Evolutionary conservation across 2,797 vertebrate genomes (phyloP), one percentile per base, ranked within the genome.

Genomic region (Sebastes goodei): DNA sequence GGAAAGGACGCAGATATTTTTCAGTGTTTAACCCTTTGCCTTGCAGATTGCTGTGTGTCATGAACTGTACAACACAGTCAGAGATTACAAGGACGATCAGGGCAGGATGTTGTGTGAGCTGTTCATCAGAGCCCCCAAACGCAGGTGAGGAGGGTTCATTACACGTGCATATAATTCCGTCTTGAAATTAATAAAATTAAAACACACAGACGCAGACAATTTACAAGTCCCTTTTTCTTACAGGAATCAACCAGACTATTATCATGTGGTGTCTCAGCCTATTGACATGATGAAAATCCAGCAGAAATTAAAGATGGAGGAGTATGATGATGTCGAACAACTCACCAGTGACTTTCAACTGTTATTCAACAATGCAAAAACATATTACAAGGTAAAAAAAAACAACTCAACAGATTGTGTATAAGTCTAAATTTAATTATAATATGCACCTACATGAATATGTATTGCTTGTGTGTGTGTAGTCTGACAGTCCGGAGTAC

Each of bases 211-310:
- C 11, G n/a, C 6, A 38, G n/a, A 74, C 21, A n/a, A 80, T 30
- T 15, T 38, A 30, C 10, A 61, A 14, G 17, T 74, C 5, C 10
- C 1, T 2, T 20, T 74, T 81, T 68, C 17, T 76, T 49, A 10
- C 80, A 99, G 99, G 95, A 99, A 99, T 92, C 98, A 99, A 63
- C 98, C 98, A 15, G 99, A 99, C 92, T 99, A 99, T 91, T 99
- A 99, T 89, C 97, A 99, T 29, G 97, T 99, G 77, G 97, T 99
- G 88, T 97, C 98, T 72, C 98, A 99, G 92, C 99, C 99, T 15
- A 99, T 99, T 53, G 99, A 99, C 94, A 97, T 99, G 96, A 99
- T 99, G 99, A 99, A 99, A 93, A 99, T 99, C 88, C 99, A 99
- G 71, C 99, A 99, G 90, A 99, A 99, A 91, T 93, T 99, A 74